Base-by-base conservation (phyloP, 2,888 invertebrate species). In the Drosophila paranaensis region DNA sequence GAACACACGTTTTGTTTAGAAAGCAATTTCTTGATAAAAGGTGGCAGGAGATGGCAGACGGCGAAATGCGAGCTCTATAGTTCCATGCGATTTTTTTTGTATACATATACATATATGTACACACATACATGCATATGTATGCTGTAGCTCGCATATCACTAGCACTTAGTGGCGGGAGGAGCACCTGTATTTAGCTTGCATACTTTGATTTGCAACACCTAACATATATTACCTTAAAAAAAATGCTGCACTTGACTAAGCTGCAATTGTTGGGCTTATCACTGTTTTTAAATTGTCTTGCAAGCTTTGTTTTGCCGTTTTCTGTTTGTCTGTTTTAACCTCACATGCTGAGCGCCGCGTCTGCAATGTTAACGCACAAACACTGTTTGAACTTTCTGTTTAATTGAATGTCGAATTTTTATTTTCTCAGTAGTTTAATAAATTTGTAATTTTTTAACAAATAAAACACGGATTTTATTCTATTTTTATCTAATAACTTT, bases 261-360 rank as follows among this genome's bases (percentile, higher is more conserved):
- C 14, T 51, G 10, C 61, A 33, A 35, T 60, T 77, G 14, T 55
- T 66, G 33, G 45, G 25, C 45, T 58, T 55, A 56, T 55, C 54
- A 53, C 50, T 60, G 40, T 62, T 66, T 68, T 58, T 45, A 57
- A 78, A 43, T 67, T 56, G 60, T 69, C 45, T 53, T 60, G 70
- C 65, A 64, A 55, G 71, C 55, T 40, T 71, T 78, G 62, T 80
- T 50, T 50, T 78, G 70, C 69, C 56, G 78, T 77, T 58, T 75
- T 70, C 74, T 80, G 77, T 74, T 81, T 78, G 79, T 80, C 81
- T 83, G 79, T 71, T 90, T 90, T 91, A 92, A 91, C 91, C 91
- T 91, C 91, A 91, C 92, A 91, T 91, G 90, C 83, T 90, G 79
- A 88, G 87, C 89, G 85, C 82, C 82, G 79, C 79, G 88, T 85